phyloP scores from a whole-genome alignment of 53 echinoderm and acorn worm species.

The Glandiceps talaboti region DNA sequence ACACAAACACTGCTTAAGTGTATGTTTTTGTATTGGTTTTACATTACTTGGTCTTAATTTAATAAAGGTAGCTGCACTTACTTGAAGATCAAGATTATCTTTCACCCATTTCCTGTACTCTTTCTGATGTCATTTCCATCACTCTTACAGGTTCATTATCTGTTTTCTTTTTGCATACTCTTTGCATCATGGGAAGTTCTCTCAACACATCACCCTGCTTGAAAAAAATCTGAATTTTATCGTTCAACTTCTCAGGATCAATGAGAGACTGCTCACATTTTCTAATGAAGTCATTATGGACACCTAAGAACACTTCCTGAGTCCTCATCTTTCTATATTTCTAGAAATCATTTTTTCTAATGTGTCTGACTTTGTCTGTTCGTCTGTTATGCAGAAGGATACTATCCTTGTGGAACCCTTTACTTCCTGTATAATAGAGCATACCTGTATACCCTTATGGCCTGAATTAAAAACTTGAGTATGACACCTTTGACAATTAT shows the following conservation, averaged over 20 bases:
- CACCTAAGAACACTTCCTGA: background rate
- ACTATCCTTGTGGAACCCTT: background rate
- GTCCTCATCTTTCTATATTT: conserved; percentile 15
- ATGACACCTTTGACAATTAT: background rate
- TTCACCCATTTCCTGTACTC: conserved; percentile 25
- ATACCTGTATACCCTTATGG: background rate
- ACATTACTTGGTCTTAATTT: conserved; percentile 40
- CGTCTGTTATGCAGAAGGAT: background rate
- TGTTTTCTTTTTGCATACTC: conserved; percentile 19
- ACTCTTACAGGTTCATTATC: conserved; percentile 9
- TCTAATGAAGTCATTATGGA: background rate
- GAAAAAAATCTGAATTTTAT: background rate
- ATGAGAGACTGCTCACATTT: background rate
- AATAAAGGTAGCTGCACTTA: conserved; percentile 29
- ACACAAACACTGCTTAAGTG: conserved; percentile 22
- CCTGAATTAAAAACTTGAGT: background rate
- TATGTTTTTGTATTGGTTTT: conserved; percentile 6
- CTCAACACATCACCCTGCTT: background rate
- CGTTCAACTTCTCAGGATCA: background rate
- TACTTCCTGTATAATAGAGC: background rate
- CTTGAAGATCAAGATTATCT: conserved; percentile 19
- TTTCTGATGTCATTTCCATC: background rate
- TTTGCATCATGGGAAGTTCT: conserved; percentile 20
- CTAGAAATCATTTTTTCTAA: conserved; percentile 10
- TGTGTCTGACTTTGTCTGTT: background rate